Percentiles rank a stretch among this genome's conserved stretches.
These are phyloP conservation scores for Drosophila kambysellisi DNA, from an alignment of 2,888 invertebrate genomes.

Conservation along the genomic window DNA sequence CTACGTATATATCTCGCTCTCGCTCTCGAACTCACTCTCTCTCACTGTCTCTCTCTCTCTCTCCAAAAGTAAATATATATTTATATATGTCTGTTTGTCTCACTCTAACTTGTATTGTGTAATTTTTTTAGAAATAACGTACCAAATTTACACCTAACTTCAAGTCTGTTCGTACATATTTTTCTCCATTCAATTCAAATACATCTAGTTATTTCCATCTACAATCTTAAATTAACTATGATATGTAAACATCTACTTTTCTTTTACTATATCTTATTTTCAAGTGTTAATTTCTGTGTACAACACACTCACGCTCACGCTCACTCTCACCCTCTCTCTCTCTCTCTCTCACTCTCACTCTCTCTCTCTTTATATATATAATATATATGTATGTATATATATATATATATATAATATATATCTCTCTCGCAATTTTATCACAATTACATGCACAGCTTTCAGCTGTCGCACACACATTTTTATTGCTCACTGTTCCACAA, in stretches of 20 bases:
- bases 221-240: constrained; percentile 49
- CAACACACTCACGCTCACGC: constrained; percentile 55
- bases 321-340: constrained; percentile 29
- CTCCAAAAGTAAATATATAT: constrained; percentile 20
- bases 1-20: constrained; percentile 2
- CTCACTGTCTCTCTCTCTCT: constrained; percentile 6
- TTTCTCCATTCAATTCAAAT: constrained; percentile 62
- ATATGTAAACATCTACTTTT: constrained; percentile 46
- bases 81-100: constrained; percentile 61
- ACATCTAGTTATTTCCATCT: constrained; percentile 69
- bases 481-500: constrained; percentile 59
- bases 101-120: constrained; percentile 72
- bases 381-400: constrained; percentile 3
- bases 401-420: constrained; percentile 16
- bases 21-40: background rate
- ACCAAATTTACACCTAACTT: constrained; percentile 62
- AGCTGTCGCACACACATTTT: constrained; percentile 63
- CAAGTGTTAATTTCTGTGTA: constrained; percentile 54
- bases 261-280: constrained; percentile 21
- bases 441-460: constrained; percentile 59
- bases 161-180: constrained; percentile 71
- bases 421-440: constrained; percentile 53
- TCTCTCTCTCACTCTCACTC: constrained; percentile 27
- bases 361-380: constrained; percentile 37
- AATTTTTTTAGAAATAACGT: constrained; percentile 68